Conservation (phyloP, 2,113 vertebrate species). For the Mesocricetus auratus region DNA sequence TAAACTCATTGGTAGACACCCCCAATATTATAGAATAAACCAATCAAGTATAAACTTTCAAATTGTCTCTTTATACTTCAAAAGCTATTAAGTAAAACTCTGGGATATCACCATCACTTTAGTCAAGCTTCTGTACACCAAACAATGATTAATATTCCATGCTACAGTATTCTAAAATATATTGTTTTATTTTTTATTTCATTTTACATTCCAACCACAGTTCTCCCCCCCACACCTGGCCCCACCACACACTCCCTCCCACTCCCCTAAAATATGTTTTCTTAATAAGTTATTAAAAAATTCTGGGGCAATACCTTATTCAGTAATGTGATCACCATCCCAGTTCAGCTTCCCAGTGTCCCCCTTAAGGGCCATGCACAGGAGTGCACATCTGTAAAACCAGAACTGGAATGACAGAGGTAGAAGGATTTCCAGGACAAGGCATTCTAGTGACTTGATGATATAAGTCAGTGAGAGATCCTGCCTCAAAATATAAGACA, state of each 20-base stretch:
- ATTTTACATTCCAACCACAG: too few relatives aligned
- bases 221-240: too few relatives aligned
- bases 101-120: neutral
- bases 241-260: too few relatives aligned
- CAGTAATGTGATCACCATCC: neutral
- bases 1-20: neutral
- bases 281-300: neutral
- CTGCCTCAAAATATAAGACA: neutral
- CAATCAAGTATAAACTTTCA: neutral
- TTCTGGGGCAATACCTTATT: accelerated
- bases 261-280: neutral
- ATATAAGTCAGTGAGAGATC: neutral
- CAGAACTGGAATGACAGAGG: neutral
- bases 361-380: neutral
- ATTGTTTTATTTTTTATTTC: neutral
- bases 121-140: neutral
- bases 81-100: neutral
- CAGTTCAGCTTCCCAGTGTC: neutral
- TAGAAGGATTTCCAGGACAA: too few relatives aligned
- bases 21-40: neutral
- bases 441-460: too few relatives aligned
- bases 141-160: neutral
- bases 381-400: neutral
- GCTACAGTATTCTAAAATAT: neutral
- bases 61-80: neutral